These are phyloP conservation scores for Bombylius discolor DNA, from an alignment of 2,888 invertebrate genomes.

Conservation along the genomic window DNA sequence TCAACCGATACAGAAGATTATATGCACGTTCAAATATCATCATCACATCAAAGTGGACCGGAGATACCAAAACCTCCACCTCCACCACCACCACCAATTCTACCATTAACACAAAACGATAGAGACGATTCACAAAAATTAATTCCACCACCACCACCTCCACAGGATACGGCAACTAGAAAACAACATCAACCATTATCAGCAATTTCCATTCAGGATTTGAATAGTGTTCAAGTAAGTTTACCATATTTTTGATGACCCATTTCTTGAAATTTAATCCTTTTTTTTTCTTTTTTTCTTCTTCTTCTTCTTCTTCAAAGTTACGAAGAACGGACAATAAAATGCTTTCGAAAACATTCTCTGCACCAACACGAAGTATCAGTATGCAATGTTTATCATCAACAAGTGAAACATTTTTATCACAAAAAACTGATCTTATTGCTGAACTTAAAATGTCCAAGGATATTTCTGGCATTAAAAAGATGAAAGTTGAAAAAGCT, in stretches of 20 bases:
- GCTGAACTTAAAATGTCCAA: slow-evolving; percentile 86
- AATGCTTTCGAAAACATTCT: slow-evolving; percentile 65
- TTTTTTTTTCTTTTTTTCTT: not conserved
- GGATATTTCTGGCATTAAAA: slow-evolving; percentile 86
- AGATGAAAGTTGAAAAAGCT: slow-evolving; percentile 79
- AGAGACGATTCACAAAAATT: slow-evolving; percentile 17
- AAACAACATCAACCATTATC: slow-evolving; percentile 64
- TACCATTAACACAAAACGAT: slow-evolving; percentile 19
- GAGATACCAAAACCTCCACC: slow-evolving; percentile 35
- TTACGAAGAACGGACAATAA: slow-evolving; percentile 57
- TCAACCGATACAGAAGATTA: slow-evolving; percentile 37
- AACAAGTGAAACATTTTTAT: slow-evolving; percentile 53
- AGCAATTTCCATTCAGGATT: slow-evolving; percentile 75
- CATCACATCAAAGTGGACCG: slow-evolving; percentile 25
- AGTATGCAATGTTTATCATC: slow-evolving; percentile 60
- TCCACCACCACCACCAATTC: slow-evolving; percentile 43
- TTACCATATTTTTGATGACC: not conserved
- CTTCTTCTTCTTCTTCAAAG: slow-evolving; percentile 22
- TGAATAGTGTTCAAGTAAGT: slow-evolving; percentile 58
- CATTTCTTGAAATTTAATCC: not conserved
- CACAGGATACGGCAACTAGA: slow-evolving; percentile 37
- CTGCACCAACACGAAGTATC: slow-evolving; percentile 68
- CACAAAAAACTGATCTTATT: slow-evolving; percentile 73
- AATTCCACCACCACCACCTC: slow-evolving; percentile 27
- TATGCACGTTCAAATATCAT: slow-evolving; percentile 49